Conservation (phyloP, 2,797 vertebrate genomes). For the Tenualosa ilisha region DNA sequence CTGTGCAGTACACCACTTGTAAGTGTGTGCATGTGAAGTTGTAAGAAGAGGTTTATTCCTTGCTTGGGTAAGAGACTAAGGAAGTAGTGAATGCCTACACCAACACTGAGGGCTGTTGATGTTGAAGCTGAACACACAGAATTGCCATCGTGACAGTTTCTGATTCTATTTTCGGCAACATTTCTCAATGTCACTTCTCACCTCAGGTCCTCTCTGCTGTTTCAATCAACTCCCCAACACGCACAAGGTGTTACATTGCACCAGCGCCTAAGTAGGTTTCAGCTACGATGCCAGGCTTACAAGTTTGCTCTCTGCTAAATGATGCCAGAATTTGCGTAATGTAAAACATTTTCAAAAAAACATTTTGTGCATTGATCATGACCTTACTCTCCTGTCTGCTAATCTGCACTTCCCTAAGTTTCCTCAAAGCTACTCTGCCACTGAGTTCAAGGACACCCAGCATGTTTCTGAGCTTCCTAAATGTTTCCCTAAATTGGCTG, state of each 20-base stretch:
- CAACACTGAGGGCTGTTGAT: background rate
- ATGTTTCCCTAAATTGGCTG: constrained; percentile 40
- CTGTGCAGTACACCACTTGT: background rate
- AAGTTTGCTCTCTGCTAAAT: background rate
- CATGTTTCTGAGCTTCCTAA: background rate
- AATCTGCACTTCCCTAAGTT: background rate
- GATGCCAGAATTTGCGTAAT: background rate
- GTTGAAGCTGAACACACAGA: background rate
- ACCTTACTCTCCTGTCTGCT: background rate
- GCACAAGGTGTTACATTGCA: background rate
- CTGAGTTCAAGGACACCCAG: background rate
- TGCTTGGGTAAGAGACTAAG: background rate
- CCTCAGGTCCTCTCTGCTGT: background rate
- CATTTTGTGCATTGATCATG: background rate
- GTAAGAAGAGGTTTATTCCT: constrained; percentile 9
- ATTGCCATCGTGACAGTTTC: background rate
- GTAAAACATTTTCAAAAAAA: background rate
- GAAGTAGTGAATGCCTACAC: background rate
- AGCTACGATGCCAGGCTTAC: background rate
- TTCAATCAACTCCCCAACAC: background rate
- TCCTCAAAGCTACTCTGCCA: background rate
- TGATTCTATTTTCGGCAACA: constrained; percentile 3
- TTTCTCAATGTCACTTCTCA: constrained; percentile 15
- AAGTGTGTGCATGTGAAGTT: background rate
- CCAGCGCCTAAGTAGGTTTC: background rate